A percentile compares a stretch with the other conserved stretches of the same genome.
These are phyloP conservation scores for Ylistrum balloti DNA, from an alignment of 1,140 invertebrate species.

Conservation along the genomic window DNA sequence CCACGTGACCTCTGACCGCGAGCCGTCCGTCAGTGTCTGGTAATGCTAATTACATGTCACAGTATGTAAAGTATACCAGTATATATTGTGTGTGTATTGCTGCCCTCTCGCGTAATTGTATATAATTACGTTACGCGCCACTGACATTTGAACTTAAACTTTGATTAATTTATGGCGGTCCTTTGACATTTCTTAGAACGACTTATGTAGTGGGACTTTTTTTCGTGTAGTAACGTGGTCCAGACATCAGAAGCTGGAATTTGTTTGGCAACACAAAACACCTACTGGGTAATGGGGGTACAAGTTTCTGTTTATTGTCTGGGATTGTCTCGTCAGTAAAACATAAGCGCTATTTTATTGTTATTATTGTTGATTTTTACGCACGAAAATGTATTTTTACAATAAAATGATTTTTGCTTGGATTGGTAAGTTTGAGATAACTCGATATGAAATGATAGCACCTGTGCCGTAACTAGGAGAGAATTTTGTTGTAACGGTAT, in stretches of 20 bases:
- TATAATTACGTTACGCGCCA: not conserved
- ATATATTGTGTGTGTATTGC: not conserved
- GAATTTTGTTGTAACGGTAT: not conserved
- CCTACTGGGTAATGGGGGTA: no score
- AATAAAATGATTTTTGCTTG: not conserved
- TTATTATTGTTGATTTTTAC: no score
- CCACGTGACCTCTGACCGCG: not conserved
- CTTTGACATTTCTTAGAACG: not conserved
- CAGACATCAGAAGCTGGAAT: no score
- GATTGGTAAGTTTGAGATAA: not conserved
- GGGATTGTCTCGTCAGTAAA: no score
- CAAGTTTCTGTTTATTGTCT: no score
- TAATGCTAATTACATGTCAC: not conserved
- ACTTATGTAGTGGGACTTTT: not conserved
- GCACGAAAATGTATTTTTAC: not conserved
- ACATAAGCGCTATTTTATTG: no score
- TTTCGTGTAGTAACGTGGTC: no score
- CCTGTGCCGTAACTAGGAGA: not conserved
- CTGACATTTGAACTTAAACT: not conserved
- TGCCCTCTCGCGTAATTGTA: constrained; percentile 10
- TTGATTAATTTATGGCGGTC: not conserved
- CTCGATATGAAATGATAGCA: not conserved
- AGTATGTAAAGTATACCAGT: not conserved
- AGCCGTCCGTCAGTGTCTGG: constrained; percentile 30
- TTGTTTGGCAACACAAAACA: no score